These are phyloP conservation scores for Hypanus sabinus DNA, from an alignment of 2,113 vertebrate genomes.

Conservation along the genomic window DNA sequence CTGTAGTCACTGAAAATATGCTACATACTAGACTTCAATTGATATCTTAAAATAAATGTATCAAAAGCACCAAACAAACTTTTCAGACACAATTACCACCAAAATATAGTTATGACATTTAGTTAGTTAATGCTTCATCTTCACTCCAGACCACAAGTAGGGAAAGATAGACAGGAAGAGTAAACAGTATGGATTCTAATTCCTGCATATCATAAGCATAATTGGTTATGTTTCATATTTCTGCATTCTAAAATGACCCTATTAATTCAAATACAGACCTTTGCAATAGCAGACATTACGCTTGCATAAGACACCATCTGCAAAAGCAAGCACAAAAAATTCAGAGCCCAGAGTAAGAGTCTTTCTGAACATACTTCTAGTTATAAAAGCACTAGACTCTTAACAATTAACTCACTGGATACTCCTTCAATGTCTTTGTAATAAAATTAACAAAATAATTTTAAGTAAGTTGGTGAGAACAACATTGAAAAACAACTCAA, in stretches of 20 bases:
- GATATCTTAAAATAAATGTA: not conserved
- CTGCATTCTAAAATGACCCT: not conserved
- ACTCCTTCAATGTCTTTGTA: not conserved
- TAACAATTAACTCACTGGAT: not conserved
- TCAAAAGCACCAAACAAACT: not conserved
- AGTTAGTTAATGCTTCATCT: not conserved
- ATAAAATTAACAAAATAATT: not conserved
- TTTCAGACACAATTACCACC: not conserved
- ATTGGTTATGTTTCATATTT: not conserved
- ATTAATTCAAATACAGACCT: slow-evolving; percentile 59
- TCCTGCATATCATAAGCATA: not conserved
- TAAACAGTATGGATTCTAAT: not conserved
- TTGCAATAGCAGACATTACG: slow-evolving; percentile 85
- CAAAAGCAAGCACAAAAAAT: slow-evolving; percentile 38
- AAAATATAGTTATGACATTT: not conserved
- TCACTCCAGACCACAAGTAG: not conserved
- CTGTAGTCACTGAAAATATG: not conserved
- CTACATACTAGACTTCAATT: not conserved
- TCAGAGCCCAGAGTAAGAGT: not conserved
- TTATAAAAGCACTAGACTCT: not conserved
- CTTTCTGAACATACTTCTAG: not conserved
- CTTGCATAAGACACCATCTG: slow-evolving; percentile 98
- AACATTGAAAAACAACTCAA: not conserved
- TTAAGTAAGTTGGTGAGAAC: not conserved
- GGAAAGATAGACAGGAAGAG: not conserved